Conservation (phyloP, 2,888 invertebrate species). For the Orchestes rusci region DNA sequence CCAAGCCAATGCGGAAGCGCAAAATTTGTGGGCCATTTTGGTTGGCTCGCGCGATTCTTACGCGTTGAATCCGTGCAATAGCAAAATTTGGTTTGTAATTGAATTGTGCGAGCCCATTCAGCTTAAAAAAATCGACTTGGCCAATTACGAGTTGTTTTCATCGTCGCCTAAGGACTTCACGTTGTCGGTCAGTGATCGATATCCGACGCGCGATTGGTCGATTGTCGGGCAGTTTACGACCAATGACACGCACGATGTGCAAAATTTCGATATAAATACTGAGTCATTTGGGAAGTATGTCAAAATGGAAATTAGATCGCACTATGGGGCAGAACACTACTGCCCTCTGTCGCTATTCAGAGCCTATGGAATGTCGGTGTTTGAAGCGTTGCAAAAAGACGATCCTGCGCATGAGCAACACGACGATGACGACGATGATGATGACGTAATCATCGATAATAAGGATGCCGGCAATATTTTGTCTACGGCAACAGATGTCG, state of each 20-base stretch:
- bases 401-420: constrained; percentile 59
- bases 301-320: constrained; percentile 85
- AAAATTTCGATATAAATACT: constrained; percentile 75
- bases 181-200: constrained; percentile 80
- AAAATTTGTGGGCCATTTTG: constrained; percentile 77
- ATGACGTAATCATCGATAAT: constrained; percentile 42
- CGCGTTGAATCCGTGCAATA: constrained; percentile 93
- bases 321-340: constrained; percentile 95
- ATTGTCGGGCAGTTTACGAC: constrained; percentile 82
- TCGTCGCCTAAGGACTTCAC: constrained; percentile 91
- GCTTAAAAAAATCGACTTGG: constrained; percentile 89
- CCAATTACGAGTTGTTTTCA: constrained; percentile 96
- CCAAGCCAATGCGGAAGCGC: constrained; percentile 86
- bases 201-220: constrained; percentile 88
- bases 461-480: constrained; percentile 56
- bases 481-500: constrained; percentile 83
- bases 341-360: constrained; percentile 95
- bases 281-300: constrained; percentile 84
- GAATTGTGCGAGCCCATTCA: constrained; percentile 98
- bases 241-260: constrained; percentile 77
- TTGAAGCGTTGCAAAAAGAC: constrained; percentile 80
- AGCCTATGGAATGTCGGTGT: constrained; percentile 89
- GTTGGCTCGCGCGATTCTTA: constrained; percentile 93
- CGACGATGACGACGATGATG: constrained; percentile 60
- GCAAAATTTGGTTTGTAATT: constrained; percentile 90